phyloP scores from a whole-genome alignment of 2,888 invertebrate genomes.

The Eupeodes latifasciatus region DNA sequence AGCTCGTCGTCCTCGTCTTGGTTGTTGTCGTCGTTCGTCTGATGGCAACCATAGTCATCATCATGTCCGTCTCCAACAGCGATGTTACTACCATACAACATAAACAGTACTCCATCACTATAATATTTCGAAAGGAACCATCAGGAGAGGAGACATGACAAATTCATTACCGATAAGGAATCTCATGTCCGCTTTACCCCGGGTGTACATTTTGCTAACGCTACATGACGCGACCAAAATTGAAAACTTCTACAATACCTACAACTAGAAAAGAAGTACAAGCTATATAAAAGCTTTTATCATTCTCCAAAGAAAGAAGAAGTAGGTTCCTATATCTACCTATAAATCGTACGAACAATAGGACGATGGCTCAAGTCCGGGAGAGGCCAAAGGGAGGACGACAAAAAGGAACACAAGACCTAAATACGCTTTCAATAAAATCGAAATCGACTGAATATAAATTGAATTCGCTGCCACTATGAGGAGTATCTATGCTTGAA shows the following conservation, averaged over 20 bases:
- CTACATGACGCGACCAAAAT: conserved; percentile 72
- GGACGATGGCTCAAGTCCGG: conserved; percentile 14
- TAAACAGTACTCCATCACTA: conserved; percentile 35
- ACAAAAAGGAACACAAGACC: conserved; percentile 40
- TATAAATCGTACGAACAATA: conserved; percentile 52
- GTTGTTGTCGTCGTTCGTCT: background rate
- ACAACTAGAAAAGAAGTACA: conserved; percentile 11
- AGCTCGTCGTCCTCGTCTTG: background rate
- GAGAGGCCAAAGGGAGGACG: background rate
- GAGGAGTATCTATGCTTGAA: conserved; percentile 1
- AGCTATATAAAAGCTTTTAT: conserved; percentile 51
- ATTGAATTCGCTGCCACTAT: conserved; percentile 60
- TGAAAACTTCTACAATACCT: conserved; percentile 45
- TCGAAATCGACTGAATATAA: conserved; percentile 74
- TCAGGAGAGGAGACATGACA: conserved; percentile 65
- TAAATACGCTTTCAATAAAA: conserved; percentile 72
- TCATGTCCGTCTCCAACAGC: conserved; percentile 26
- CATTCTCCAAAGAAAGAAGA: conserved; percentile 34
- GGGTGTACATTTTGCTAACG: conserved; percentile 52
- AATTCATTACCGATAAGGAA: conserved; percentile 76
- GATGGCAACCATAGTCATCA: conserved; percentile 15
- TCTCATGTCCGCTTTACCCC: conserved; percentile 50
- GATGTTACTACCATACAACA: conserved; percentile 21
- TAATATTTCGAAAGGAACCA: conserved; percentile 27
- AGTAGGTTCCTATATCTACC: background rate